Evolutionary conservation across 2,888 invertebrate genomes (phyloP).

Genomic region (Therioaphis trifolii): DNA sequence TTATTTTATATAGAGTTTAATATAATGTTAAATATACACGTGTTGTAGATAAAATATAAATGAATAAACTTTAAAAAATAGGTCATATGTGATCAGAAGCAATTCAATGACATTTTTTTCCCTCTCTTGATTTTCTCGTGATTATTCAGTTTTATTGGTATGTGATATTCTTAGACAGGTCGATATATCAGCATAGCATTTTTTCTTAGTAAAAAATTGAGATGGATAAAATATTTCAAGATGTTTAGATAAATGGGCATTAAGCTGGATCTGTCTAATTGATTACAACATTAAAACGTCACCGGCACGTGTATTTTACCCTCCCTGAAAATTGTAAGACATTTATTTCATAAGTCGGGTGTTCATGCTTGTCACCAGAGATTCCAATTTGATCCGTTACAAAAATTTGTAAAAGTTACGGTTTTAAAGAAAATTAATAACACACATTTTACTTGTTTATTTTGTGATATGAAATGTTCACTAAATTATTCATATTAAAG

Average conservation of each 20-base stretch:
- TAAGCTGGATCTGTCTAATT: neutral
- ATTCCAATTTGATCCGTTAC: neutral
- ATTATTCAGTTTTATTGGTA: neutral
- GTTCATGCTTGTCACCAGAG: neutral
- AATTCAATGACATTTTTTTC: neutral
- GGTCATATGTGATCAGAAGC: neutral
- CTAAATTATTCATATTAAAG: no score
- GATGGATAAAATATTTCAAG: neutral
- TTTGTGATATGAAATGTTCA: no score
- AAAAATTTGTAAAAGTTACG: neutral
- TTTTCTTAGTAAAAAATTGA: neutral
- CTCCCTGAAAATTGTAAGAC: neutral
- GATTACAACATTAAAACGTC: constrained; percentile 17
- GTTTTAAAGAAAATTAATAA: neutral
- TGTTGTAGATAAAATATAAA: neutral
- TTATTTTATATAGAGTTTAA: no score
- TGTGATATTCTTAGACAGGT: no score
- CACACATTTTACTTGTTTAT: neutral
- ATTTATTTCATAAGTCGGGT: neutral
- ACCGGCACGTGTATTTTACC: neutral
- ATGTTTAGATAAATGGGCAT: neutral
- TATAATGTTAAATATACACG: no score
- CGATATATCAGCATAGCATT: neutral
- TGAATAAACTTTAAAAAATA: constrained; percentile 1
- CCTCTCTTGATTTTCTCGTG: neutral